Conservation (phyloP, 30 jellyfish, hydroid and myxozoan species). For the Aurelia aurita complex sp. Pacific region DNA sequence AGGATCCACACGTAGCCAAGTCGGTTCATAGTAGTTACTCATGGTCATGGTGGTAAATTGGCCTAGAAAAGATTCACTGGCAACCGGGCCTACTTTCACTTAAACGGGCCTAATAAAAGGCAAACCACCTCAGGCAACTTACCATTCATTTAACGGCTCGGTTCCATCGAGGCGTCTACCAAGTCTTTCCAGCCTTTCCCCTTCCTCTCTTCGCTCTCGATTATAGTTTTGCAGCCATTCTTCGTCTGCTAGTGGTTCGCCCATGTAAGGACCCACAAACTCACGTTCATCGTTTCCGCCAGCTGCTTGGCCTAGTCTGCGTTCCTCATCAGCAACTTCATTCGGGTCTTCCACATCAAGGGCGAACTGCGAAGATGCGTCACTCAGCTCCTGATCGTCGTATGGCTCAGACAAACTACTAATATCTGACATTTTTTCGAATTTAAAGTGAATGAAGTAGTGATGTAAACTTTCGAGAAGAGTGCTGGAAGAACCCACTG, state of each 20-base stretch:
- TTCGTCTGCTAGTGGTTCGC: constrained; percentile 27
- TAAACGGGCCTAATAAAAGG: not conserved
- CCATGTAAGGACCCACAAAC: constrained; percentile 27
- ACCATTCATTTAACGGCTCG: constrained; percentile 21
- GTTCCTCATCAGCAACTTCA: not conserved
- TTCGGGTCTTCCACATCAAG: constrained; percentile 28
- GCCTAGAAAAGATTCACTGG: not conserved
- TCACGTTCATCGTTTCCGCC: constrained; percentile 7
- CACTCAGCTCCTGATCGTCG: too few species aligned
- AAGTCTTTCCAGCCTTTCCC: not conserved
- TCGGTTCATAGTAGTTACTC: not conserved
- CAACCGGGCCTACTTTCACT: too few species aligned
- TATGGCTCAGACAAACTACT: too few species aligned
- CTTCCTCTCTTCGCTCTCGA: constrained; percentile 13
- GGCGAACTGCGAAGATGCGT: constrained; percentile 7
- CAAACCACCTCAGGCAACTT: not conserved
- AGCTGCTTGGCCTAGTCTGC: constrained; percentile 19
- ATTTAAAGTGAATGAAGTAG: too few species aligned
- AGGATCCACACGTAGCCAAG: not conserved
- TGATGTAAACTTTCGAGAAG: too few species aligned
- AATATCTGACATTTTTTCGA: too few species aligned
- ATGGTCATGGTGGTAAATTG: not conserved
- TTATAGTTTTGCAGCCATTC: constrained; percentile 28
- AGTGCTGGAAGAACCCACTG: too few species aligned
- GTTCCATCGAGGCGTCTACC: constrained; percentile 16